Conservation (phyloP, 35 echinoderm and acorn worm species). For the Ophiothrix spiculata region DNA sequence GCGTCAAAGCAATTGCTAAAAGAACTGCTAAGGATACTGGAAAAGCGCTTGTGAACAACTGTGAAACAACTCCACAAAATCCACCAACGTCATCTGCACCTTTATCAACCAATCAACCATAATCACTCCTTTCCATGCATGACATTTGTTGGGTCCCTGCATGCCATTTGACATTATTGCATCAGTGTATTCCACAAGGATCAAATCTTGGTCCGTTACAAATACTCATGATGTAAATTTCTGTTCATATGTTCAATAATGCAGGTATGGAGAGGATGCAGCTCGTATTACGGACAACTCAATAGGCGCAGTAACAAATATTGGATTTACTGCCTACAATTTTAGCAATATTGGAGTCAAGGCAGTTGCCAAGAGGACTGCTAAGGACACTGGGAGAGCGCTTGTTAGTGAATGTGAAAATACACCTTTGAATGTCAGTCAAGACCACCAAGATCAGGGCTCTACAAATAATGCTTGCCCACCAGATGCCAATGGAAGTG, state of each 20-base stretch:
- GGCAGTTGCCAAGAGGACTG: constrained; percentile 87
- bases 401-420: constrained; percentile 63
- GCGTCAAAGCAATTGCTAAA: constrained; percentile 92
- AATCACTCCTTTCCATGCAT: no score
- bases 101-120: neutral
- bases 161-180: no score
- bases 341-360: constrained; percentile 87
- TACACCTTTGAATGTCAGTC: neutral
- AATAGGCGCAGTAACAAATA: constrained; percentile 69
- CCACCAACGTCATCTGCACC: neutral
- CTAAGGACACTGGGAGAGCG: constrained; percentile 81
- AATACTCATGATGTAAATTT: neutral
- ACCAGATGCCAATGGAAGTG: no score
- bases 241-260: neutral
- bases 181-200: no score
- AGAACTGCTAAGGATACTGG: constrained; percentile 87
- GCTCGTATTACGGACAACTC: constrained; percentile 77
- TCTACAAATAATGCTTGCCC: no score
- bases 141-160: no score
- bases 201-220: neutral
- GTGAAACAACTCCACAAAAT: constrained; percentile 10
- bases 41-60: constrained; percentile 71
- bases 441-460: no score
- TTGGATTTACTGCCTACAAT: constrained; percentile 75
- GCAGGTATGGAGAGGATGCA: constrained; percentile 82